Percentiles rank a stretch among this genome's conserved stretches.
Evolutionary conservation across 2,888 invertebrate species (phyloP).

Genomic region (Sthenelais limicola): DNA sequence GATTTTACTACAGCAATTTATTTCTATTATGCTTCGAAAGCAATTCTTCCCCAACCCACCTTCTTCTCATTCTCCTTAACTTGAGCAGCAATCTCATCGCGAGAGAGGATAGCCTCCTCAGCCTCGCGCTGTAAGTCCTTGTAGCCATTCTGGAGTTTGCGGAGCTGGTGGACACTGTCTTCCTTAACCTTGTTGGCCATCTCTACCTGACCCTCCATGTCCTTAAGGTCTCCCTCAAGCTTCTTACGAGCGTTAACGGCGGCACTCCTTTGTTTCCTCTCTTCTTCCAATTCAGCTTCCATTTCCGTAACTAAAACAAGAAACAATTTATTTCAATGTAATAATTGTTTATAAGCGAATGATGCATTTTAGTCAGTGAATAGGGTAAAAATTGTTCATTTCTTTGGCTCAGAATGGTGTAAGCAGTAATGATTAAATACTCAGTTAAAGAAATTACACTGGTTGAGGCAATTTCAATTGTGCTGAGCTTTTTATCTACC

Average conservation of each 20-base stretch:
- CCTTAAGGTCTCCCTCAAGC: slow-evolving; percentile 93
- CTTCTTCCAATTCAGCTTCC: slow-evolving; percentile 96
- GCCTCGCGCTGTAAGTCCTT: slow-evolving; percentile 85
- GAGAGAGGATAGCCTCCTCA: slow-evolving; percentile 87
- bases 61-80: slow-evolving; percentile 69
- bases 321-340: too few species aligned
- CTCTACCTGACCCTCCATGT: slow-evolving; percentile 78
- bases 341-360: too few species aligned
- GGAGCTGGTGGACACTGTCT: slow-evolving; percentile 95
- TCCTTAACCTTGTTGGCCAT: slow-evolving; percentile 93
- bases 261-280: slow-evolving; percentile 92
- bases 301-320: slow-evolving; percentile 83
- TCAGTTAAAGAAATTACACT: too few species aligned
- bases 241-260: slow-evolving; percentile 92
- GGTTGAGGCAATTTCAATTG: too few species aligned
- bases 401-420: too few species aligned
- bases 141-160: slow-evolving; percentile 80
- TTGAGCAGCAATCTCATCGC: slow-evolving; percentile 80
- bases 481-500: too few species aligned
- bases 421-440: too few species aligned
- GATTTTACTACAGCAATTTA: too few species aligned
- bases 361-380: too few species aligned
- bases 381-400: too few species aligned
- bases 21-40: too few species aligned
- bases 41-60: slow-evolving; percentile 52